A percentile compares a stretch with the other conserved stretches of the same genome.
Evolutionary conservation across 2,888 invertebrate genomes (phyloP).

Genomic region (Scelioninae gen. 1): DNA sequence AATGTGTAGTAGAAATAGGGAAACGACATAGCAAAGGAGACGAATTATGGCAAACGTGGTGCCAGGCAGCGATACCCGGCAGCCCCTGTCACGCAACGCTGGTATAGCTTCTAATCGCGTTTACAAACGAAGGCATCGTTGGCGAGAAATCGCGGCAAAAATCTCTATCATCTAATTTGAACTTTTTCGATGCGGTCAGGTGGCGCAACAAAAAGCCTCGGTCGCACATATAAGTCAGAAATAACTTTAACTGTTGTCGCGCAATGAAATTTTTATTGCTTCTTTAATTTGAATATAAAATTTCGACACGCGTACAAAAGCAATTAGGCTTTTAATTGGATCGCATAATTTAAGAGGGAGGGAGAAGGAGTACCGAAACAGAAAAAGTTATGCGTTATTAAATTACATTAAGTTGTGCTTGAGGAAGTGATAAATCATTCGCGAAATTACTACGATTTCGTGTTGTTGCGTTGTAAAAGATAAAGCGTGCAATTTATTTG

Average conservation of each 20-base stretch:
- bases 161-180: conserved; percentile 68
- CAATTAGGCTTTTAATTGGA: too few species aligned
- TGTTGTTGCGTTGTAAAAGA: too few species aligned
- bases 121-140: conserved; percentile 70
- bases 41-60: conserved; percentile 85
- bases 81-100: conserved; percentile 83
- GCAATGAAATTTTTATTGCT: conserved; percentile 5
- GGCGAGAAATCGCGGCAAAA: conserved; percentile 66
- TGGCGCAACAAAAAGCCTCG: not conserved
- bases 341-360: not conserved
- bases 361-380: too few species aligned
- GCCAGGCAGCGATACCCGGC: conserved; percentile 86
- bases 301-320: not conserved
- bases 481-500: too few species aligned
- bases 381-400: too few species aligned
- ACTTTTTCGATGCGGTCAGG: conserved; percentile 40
- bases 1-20: conserved; percentile 57
- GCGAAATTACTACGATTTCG: too few species aligned
- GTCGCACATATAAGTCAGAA: not conserved
- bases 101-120: conserved; percentile 52
- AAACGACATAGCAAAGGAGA: conserved; percentile 73
- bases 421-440: too few species aligned
- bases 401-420: not conserved
- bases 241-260: too few species aligned
- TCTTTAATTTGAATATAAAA: not conserved